phyloP scores from a whole-genome alignment of 2,113 vertebrate species.

The Haemorhous mexicanus region DNA sequence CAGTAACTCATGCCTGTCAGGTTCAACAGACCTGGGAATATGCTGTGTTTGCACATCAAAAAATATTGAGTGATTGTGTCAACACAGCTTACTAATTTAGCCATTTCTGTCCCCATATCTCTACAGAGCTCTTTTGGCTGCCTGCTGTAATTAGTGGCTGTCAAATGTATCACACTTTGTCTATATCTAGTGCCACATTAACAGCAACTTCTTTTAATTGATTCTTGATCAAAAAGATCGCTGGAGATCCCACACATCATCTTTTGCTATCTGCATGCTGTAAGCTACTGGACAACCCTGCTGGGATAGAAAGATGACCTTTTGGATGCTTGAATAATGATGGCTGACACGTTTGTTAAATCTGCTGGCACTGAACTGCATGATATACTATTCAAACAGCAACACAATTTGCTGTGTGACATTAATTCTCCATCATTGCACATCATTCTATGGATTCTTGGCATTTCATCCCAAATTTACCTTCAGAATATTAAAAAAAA shows the following conservation, averaged over 20 bases:
- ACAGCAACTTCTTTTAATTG: slow-evolving; percentile 75
- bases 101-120: slow-evolving; percentile 52
- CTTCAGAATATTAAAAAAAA: neutral
- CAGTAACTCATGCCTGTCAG: slow-evolving; percentile 31
- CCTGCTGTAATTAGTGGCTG: slow-evolving; percentile 79
- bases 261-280: slow-evolving; percentile 60
- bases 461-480: slow-evolving; percentile 19
- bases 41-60: slow-evolving; percentile 16
- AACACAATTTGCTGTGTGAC: neutral
- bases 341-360: slow-evolving; percentile 34
- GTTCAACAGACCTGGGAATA: slow-evolving; percentile 38
- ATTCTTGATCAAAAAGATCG: slow-evolving; percentile 73
- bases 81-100: slow-evolving; percentile 55
- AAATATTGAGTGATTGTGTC: slow-evolving; percentile 41
- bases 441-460: slow-evolving; percentile 1
- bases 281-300: slow-evolving; percentile 63
- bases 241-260: slow-evolving; percentile 72
- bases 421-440: slow-evolving; percentile 34
- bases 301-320: slow-evolving; percentile 39
- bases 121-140: slow-evolving; percentile 47
- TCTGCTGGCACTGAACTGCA: neutral
- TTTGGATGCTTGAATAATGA: slow-evolving; percentile 32
- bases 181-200: slow-evolving; percentile 61
- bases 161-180: slow-evolving; percentile 70
- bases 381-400: slow-evolving; percentile 5